Evolutionary conservation across 2,888 invertebrate genomes (phyloP), one percentile per base, ranked within the genome.

Genomic region (Stenchaetothrips biformis): DNA sequence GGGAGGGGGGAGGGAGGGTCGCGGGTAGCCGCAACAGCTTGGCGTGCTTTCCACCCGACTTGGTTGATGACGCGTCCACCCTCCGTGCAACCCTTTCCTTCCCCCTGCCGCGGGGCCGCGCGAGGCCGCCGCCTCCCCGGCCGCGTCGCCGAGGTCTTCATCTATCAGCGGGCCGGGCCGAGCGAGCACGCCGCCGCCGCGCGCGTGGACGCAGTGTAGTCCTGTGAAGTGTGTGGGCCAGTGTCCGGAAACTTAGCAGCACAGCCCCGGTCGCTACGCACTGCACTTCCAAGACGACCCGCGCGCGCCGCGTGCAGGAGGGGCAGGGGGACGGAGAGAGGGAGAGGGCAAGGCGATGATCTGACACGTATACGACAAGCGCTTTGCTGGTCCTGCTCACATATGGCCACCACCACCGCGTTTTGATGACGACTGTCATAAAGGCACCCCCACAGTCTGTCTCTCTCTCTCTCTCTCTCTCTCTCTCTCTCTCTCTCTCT

Each of bases 361-460:
- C 67, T 21, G 67, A 67, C 67, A 67, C 67, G 67, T n/a, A 18
- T 18, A 21, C 67, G 67, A 67, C 67, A 67, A 67, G 67, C 67
- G 25, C 53, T 53, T 53, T 53, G 53, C 53, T 53, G 53, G 53
- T 16, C 53, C 53, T 53, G 21, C 67, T 21, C 67, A 74, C 67
- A 74, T 74, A 74, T 74, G 67, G 67, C 16, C 59, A 9, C 18
- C 13, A 18, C 59, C 6, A 37, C 37, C 9, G 67, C 67, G 25
- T 74, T 53, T 74, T 8, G 21, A 74, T 74, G 67, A 21, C 67
- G 67, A 74, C 67, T 74, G 67, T 74, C 67, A 74, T 74, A 74
- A 74, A 74, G 37, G 37, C 37, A 37, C 37, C 37, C 37, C 67
- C 11, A 74, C 53, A 16, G 11, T 16, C 11, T 53, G 2, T 18